phyloP scores from a whole-genome alignment of 1,140 invertebrate genomes.

The Eriosoma lanigerum region DNA sequence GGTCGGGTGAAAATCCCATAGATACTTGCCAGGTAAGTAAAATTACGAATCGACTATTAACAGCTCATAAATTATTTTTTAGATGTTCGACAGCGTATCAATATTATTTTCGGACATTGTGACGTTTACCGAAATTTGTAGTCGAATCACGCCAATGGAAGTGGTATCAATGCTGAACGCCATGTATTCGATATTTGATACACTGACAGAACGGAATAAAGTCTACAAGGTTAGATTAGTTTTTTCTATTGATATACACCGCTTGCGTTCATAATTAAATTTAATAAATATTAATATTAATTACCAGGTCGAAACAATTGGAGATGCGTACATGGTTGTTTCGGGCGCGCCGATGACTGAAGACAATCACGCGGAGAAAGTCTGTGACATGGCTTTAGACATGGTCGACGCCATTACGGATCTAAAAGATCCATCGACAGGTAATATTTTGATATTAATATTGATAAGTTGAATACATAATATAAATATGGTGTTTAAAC shows the following conservation, averaged over 20 bases:
- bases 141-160: conserved; percentile 91
- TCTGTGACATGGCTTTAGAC: conserved; percentile 94
- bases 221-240: conserved; percentile 82
- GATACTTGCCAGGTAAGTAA: conserved; percentile 87
- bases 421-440: conserved; percentile 87
- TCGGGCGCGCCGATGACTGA: conserved; percentile 90
- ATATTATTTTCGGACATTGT: conserved; percentile 97
- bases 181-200: conserved; percentile 92
- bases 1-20: conserved; percentile 89
- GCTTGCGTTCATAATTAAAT: background rate
- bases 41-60: background rate
- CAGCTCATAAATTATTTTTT: conserved; percentile 8
- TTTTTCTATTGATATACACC: no score
- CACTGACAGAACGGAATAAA: conserved; percentile 84
- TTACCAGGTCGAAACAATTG: conserved; percentile 89
- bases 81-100: conserved; percentile 94
- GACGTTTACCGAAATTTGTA: conserved; percentile 95
- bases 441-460: conserved; percentile 58
- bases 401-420: conserved; percentile 92
- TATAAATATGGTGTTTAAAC: no score
- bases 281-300: background rate
- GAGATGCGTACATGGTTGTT: conserved; percentile 96
- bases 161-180: conserved; percentile 96
- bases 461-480: no score
- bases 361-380: conserved; percentile 85